Conservation (phyloP, 2,797 vertebrate species). For the Malacoraja senta region DNA sequence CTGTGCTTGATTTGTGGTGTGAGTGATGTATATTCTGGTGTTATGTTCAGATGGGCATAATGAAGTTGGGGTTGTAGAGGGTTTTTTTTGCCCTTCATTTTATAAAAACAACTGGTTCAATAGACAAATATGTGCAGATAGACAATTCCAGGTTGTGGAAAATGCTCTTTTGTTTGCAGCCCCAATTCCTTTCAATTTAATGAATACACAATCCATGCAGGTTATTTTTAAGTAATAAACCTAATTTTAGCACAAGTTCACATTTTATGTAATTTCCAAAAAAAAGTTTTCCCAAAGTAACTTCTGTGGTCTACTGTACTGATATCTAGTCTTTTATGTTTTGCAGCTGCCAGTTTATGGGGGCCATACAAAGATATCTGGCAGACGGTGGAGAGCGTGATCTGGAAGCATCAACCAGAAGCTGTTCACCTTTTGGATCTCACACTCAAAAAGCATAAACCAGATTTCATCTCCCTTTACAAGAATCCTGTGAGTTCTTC, state of each 20-base stretch:
- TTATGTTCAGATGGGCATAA: not conserved
- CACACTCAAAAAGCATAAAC: constrained; percentile 90
- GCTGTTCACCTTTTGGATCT: constrained; percentile 83
- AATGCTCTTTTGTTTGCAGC: not conserved
- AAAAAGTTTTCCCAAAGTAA: not conserved
- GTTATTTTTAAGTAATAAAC: not conserved
- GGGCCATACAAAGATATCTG: constrained; percentile 89
- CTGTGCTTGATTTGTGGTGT: not conserved
- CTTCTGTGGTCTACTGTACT: constrained; percentile 40
- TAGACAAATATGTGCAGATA: too few relatives aligned
- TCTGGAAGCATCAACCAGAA: constrained; percentile 82
- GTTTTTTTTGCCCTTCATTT: too few relatives aligned
- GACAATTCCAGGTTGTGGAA: not conserved
- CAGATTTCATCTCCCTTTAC: constrained; percentile 86
- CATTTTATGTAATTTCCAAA: not conserved
- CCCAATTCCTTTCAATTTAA: not conserved
- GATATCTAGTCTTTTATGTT: constrained; percentile 26
- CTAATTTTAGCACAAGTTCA: not conserved
- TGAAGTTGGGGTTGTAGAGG: not conserved
- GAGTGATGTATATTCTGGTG: not conserved
- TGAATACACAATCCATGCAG: not conserved
- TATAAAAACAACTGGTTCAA: too few relatives aligned
- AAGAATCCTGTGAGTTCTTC: constrained; percentile 79
- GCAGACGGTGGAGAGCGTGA: constrained; percentile 81
- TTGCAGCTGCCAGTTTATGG: constrained; percentile 89